Conservation (phyloP, 2,113 vertebrate species). For the Trochalopteron elliotii region DNA sequence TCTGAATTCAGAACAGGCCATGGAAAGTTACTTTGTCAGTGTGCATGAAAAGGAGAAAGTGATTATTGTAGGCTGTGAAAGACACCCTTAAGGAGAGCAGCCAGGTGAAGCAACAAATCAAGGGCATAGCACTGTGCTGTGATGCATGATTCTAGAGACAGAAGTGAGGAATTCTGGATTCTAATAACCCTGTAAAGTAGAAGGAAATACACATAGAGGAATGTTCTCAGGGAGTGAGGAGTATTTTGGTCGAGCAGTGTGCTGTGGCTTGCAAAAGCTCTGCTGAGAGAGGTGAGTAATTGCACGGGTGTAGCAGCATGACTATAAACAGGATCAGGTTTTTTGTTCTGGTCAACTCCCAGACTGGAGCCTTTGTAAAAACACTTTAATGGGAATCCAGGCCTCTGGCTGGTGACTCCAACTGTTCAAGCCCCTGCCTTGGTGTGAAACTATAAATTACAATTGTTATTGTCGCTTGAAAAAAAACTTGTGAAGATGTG, state of each 20-base stretch:
- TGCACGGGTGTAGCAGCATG: background rate
- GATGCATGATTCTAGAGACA: background rate
- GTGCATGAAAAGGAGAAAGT: background rate
- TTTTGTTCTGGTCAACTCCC: background rate
- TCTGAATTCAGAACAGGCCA: background rate
- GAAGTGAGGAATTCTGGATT: background rate
- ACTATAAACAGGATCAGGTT: background rate
- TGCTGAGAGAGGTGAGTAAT: background rate
- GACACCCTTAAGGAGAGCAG: background rate
- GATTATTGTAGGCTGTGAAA: background rate
- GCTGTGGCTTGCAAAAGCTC: background rate
- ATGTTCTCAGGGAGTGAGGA: background rate
- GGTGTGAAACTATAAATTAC: background rate
- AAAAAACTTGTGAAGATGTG: background rate
- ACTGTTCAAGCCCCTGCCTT: background rate
- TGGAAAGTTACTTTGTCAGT: background rate
- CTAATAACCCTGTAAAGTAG: background rate
- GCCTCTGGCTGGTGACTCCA: background rate
- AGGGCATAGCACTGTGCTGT: background rate
- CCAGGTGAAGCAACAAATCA: background rate
- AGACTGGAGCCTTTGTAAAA: background rate
- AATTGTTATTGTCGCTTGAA: background rate
- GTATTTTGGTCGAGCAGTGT: background rate
- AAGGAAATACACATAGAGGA: background rate
- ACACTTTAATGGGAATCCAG: background rate